phyloP scores from a whole-genome alignment of 2,888 invertebrate species.

The Volucella bombylans region DNA sequence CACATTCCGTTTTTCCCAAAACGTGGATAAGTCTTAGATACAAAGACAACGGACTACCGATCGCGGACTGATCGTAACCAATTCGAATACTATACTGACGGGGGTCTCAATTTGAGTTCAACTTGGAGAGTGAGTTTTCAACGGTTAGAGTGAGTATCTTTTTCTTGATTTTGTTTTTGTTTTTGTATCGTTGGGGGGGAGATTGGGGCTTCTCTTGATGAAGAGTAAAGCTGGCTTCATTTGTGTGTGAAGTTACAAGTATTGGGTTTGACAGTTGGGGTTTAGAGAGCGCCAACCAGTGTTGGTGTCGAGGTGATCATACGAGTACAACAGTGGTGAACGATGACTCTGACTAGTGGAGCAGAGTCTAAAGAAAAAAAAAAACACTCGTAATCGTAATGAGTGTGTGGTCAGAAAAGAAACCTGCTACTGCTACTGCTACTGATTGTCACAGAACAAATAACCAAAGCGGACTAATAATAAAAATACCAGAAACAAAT shows the following conservation, averaged over 20 bases:
- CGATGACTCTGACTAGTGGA: background rate
- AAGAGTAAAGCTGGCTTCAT: constrained; percentile 12
- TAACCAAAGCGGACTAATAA: constrained; percentile 47
- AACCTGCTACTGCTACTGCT: constrained; percentile 55
- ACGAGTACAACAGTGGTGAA: no score
- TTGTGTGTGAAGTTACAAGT: constrained; percentile 1
- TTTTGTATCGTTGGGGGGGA: constrained; percentile 5
- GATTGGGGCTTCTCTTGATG: constrained; percentile 16
- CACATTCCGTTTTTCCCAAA: constrained; percentile 17
- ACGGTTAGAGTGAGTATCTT: constrained; percentile 26
- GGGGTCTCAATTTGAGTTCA: constrained; percentile 58
- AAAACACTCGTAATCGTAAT: no score
- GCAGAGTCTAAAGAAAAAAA: constrained; percentile 49
- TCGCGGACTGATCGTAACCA: constrained; percentile 68
- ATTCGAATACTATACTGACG: constrained; percentile 64
- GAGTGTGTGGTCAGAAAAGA: constrained; percentile 38
- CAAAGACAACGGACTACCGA: constrained; percentile 46
- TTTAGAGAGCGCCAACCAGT: constrained; percentile 14
- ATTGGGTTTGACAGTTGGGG: background rate
- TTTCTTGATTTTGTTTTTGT: constrained; percentile 2
- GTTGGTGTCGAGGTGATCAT: no score
- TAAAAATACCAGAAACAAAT: constrained; percentile 36
- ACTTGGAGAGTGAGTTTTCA: constrained; percentile 43
- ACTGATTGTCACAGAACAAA: constrained; percentile 43
- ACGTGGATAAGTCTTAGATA: constrained; percentile 17